Percentiles rank a stretch among this genome's conserved stretches.
Conservation (phyloP, 1,140 invertebrate genomes). For the Diorhabda elongata region DNA sequence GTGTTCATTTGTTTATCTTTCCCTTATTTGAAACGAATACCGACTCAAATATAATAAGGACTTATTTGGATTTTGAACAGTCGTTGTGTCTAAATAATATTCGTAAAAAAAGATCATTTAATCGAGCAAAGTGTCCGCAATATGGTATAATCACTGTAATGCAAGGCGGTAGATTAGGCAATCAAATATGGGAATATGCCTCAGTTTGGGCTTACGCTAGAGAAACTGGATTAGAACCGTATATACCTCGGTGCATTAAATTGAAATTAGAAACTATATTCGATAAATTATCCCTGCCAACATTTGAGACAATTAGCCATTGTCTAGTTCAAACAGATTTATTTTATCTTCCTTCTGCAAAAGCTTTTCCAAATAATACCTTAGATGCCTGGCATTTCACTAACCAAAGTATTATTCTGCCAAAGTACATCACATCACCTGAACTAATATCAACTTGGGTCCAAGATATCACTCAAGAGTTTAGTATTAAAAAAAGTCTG, state of each 20-base stretch:
- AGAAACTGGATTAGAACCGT: slow-evolving; percentile 56
- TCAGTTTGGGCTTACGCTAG: slow-evolving; percentile 57
- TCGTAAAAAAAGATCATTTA: slow-evolving; percentile 49
- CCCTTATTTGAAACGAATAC: slow-evolving; percentile 54
- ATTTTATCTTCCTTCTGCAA: background rate
- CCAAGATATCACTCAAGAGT: slow-evolving; percentile 55
- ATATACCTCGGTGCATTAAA: slow-evolving; percentile 55
- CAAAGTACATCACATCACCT: slow-evolving; percentile 55
- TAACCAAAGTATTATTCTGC: slow-evolving; percentile 57
- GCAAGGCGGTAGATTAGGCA: slow-evolving; percentile 55
- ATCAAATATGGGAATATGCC: slow-evolving; percentile 64
- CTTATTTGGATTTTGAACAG: slow-evolving; percentile 52
- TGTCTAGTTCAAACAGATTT: slow-evolving; percentile 50
- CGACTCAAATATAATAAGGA: slow-evolving; percentile 36
- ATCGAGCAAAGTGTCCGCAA: slow-evolving; percentile 49
- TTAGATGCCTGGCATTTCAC: slow-evolving; percentile 56
- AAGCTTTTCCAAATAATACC: slow-evolving; percentile 47
- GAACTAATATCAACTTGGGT: slow-evolving; percentile 55
- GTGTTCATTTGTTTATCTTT: slow-evolving; percentile 60
- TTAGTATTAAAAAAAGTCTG: slow-evolving; percentile 52
- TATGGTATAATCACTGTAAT: slow-evolving; percentile 56
- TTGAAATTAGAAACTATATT: slow-evolving; percentile 54
- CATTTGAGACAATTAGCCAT: slow-evolving; percentile 54
- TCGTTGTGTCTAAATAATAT: slow-evolving; percentile 52
- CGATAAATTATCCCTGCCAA: slow-evolving; percentile 55